Conservation (phyloP, 2,797 vertebrate genomes). For the Prunella strophiata region DNA sequence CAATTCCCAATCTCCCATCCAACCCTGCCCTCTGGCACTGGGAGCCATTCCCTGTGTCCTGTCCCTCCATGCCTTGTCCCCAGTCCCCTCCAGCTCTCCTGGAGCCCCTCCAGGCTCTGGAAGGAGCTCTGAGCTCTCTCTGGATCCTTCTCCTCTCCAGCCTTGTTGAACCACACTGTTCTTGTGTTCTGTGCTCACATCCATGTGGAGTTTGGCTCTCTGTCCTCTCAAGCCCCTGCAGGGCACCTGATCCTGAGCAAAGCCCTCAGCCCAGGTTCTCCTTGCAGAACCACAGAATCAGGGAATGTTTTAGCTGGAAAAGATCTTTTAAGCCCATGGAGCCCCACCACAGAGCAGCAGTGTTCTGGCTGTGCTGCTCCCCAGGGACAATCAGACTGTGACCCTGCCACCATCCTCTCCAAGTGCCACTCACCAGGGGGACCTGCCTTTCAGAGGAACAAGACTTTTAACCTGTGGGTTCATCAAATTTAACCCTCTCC, state of each 20-base stretch:
- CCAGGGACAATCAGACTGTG: background rate
- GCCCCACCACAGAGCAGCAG: background rate
- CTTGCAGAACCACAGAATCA: background rate
- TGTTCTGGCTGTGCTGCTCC: accelerated
- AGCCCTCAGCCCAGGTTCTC: background rate
- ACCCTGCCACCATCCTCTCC: accelerated
- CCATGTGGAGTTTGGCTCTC: accelerated
- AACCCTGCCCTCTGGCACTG: accelerated
- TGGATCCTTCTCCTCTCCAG: background rate
- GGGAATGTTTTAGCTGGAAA: background rate
- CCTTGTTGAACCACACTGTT: background rate
- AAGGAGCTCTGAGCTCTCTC: background rate
- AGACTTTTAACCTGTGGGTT: background rate
- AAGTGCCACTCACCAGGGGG: accelerated
- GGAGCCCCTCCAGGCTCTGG: background rate
- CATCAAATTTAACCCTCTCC: background rate
- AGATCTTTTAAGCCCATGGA: accelerated
- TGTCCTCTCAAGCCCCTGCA: accelerated
- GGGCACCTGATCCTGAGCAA: background rate
- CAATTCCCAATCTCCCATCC: accelerated
- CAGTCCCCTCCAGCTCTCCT: background rate
- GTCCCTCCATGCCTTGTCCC: background rate
- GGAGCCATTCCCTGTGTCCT: background rate
- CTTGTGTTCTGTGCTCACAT: background rate
- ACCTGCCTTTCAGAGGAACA: background rate